Evolutionary conservation across 2,888 invertebrate species (phyloP).

Genomic region (Oligia strigilis): DNA sequence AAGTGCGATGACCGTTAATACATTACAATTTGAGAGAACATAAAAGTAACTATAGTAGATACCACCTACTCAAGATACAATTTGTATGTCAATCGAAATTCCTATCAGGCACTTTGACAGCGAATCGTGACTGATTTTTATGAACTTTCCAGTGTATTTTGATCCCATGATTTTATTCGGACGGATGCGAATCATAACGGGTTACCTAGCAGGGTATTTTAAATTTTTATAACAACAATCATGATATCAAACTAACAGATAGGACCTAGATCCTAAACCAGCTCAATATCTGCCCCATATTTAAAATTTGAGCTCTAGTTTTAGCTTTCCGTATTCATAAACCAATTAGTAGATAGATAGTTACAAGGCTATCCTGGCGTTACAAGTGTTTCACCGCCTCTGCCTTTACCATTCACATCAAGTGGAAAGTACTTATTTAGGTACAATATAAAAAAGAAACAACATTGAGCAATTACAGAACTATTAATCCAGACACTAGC

Average conservation of each 20-base stretch:
- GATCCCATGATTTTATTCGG: neutral
- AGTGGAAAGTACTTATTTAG: neutral
- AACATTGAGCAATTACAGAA: conserved; percentile 12
- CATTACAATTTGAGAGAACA: neutral
- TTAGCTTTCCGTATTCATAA: neutral
- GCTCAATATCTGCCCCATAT: neutral
- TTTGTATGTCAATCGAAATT: neutral
- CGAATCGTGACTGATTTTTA: neutral
- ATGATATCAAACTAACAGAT: too few relatives aligned
- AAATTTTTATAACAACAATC: neutral
- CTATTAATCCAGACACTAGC: neutral
- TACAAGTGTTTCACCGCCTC: neutral
- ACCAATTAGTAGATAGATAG: too few relatives aligned
- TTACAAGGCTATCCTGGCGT: neutral
- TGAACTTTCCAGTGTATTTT: neutral
- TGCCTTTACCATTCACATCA: conserved; percentile 10
- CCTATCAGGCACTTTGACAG: neutral
- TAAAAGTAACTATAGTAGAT: neutral
- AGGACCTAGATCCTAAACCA: neutral
- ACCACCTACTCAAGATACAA: neutral
- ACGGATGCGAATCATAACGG: neutral
- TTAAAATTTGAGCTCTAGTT: neutral
- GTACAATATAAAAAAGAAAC: conserved; percentile 13
- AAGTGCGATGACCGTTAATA: conserved; percentile 27
- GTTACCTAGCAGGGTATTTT: neutral